Evolutionary conservation across 2,797 vertebrate genomes (phyloP).

Genomic region (Rousettus madagascariensis): DNA sequence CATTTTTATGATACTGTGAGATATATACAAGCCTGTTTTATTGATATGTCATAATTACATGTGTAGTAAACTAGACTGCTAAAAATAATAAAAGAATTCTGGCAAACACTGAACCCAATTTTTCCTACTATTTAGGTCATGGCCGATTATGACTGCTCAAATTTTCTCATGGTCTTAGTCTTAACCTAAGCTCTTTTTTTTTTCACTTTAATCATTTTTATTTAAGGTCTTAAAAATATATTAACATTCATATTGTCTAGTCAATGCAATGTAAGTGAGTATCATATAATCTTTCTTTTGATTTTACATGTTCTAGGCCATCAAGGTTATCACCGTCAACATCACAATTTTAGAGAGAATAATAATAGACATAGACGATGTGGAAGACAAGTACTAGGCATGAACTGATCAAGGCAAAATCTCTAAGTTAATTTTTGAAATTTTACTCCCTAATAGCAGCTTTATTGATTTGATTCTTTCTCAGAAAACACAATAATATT

Average conservation of each 20-base stretch:
- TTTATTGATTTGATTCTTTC: conserved; percentile 30
- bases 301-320: neutral
- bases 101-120: neutral
- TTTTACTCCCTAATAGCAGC: neutral
- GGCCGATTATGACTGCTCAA: neutral
- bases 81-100: conserved; percentile 27
- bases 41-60: neutral
- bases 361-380: neutral
- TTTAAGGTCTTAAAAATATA: neutral
- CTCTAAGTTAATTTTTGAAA: neutral
- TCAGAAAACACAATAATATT: neutral
- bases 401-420: neutral
- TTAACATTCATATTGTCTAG: neutral
- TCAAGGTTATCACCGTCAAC: neutral
- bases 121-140: neutral
- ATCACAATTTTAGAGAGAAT: neutral
- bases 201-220: neutral
- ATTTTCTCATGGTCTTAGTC: neutral
- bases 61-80: neutral
- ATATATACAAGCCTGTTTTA: neutral
- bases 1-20: neutral
- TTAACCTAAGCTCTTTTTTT: neutral
- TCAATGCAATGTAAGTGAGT: neutral
- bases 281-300: neutral
- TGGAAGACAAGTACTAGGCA: neutral